Evolutionary conservation across 2,797 vertebrate species (phyloP).

Genomic region (Merluccius polli): DNA sequence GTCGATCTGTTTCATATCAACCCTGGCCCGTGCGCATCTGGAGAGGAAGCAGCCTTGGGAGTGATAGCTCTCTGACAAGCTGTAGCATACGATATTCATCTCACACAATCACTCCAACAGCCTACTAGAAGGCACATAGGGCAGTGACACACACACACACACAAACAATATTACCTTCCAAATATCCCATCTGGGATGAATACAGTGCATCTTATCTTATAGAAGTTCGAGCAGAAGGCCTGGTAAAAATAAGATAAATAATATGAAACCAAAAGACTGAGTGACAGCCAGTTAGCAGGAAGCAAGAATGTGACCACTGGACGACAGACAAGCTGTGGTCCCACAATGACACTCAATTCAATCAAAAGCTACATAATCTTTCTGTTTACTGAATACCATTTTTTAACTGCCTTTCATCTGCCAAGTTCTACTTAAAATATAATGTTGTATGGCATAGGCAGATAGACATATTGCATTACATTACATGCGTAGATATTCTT

Average conservation of each 20-base stretch:
- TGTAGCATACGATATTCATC: slow-evolving; percentile 35
- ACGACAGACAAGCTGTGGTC: slow-evolving; percentile 43
- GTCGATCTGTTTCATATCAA: slow-evolving; percentile 44
- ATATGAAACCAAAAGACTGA: background rate
- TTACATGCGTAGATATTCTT: background rate
- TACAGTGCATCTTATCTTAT: background rate
- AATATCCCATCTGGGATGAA: background rate
- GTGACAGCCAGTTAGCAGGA: background rate
- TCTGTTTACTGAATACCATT: background rate
- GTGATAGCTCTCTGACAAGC: slow-evolving; percentile 37
- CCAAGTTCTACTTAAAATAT: background rate
- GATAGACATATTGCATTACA: background rate
- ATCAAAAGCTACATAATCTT: slow-evolving; percentile 25
- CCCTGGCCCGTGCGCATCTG: slow-evolving; percentile 41
- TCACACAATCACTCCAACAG: slow-evolving; percentile 1
- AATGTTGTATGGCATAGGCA: background rate
- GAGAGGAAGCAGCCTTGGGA: slow-evolving; percentile 43
- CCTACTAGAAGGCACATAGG: background rate
- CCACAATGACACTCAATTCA: slow-evolving; percentile 18
- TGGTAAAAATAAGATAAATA: background rate
- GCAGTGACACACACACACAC: background rate
- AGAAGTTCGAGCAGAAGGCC: background rate
- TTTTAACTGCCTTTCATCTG: background rate
- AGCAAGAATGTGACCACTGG: slow-evolving; percentile 35
- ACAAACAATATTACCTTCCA: background rate